These are phyloP conservation scores for Pogona vitticeps DNA, from an alignment of 2,113 vertebrate genomes.

Conservation along the genomic window DNA sequence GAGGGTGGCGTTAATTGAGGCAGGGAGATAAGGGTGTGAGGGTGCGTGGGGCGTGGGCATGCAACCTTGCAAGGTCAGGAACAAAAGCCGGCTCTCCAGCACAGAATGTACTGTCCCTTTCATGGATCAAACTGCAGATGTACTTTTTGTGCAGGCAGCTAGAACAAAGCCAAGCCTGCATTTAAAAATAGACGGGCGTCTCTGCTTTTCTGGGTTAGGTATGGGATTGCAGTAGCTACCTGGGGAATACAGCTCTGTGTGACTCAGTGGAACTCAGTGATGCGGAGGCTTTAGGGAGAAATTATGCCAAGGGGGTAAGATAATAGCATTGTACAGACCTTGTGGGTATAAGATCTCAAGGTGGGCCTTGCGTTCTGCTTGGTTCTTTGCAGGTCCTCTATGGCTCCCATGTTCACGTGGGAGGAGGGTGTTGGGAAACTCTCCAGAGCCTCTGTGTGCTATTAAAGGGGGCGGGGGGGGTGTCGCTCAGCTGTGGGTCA, in stretches of 20 bases:
- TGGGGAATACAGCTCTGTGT: neutral
- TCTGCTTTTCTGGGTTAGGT: neutral
- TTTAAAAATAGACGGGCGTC: neutral
- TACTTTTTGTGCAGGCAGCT: conserved; percentile 15
- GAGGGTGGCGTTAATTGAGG: neutral
- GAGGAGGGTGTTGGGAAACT: neutral
- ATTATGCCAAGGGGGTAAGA: neutral
- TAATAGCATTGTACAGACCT: neutral
- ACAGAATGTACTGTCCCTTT: neutral
- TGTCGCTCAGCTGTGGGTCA: too few species aligned
- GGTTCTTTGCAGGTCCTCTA: neutral
- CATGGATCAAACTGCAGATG: neutral
- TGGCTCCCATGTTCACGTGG: neutral
- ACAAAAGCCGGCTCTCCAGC: neutral
- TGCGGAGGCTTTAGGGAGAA: too few species aligned
- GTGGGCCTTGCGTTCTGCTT: too few species aligned
- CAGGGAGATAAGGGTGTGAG: too few species aligned
- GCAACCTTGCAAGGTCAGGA: neutral
- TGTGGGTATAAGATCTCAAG: neutral
- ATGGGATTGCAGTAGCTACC: neutral
- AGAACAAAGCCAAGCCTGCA: neutral
- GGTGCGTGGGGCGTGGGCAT: neutral
- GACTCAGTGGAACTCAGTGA: neutral
- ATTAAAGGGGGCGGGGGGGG: too few species aligned
- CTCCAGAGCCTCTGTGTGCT: too few species aligned